Percentiles rank a stretch among this genome's conserved stretches.
Conservation (phyloP, 2,888 invertebrate genomes). For the Cremastinae sp. region DNA sequence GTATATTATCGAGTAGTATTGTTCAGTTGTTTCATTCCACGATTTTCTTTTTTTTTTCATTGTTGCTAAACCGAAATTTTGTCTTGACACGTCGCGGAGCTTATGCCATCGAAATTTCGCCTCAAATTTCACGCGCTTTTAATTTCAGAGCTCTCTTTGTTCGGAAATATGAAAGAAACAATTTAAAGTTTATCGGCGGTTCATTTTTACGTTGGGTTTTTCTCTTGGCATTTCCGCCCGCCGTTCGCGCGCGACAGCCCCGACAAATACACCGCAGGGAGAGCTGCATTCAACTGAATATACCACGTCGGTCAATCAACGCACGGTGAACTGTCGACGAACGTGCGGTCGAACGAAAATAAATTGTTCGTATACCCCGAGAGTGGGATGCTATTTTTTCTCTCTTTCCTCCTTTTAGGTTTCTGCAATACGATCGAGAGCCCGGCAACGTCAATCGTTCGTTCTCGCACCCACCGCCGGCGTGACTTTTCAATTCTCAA, state of each 20-base stretch:
- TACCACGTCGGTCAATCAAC: conserved; percentile 58
- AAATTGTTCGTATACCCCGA: conserved; percentile 55
- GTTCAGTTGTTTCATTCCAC: neutral
- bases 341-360: conserved; percentile 55
- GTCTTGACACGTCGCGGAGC: neutral
- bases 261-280: conserved; percentile 16
- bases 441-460: conserved; percentile 28
- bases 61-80: too few species aligned
- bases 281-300: conserved; percentile 33
- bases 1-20: neutral
- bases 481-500: conserved; percentile 49
- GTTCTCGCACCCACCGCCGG: conserved; percentile 11
- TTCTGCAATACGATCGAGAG: conserved; percentile 1
- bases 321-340: conserved; percentile 47
- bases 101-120: neutral
- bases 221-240: conserved; percentile 39
- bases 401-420: conserved; percentile 28
- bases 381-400: conserved; percentile 11
- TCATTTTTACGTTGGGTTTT: conserved; percentile 47
- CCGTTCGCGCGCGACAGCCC: neutral
- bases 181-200: conserved; percentile 51
- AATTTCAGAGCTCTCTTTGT: conserved; percentile 11
- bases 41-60: too few species aligned
- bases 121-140: neutral
- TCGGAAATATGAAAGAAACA: conserved; percentile 33